Conservation (phyloP, 2,888 invertebrate species). For the Thysanoteuthis rhombus region DNA sequence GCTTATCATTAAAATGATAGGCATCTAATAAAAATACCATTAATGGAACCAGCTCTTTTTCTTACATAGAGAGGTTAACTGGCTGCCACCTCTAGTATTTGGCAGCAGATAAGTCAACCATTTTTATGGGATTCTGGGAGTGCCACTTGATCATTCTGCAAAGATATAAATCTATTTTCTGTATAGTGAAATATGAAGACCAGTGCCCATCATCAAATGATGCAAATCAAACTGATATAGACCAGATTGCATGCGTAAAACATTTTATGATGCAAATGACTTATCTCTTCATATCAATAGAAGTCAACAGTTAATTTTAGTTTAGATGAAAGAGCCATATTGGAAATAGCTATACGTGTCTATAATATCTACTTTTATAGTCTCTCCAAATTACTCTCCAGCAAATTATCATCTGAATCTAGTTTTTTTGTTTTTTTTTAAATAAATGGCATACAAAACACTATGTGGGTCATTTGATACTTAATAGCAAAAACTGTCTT, state of each 20-base stretch:
- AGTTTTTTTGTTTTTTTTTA: too few species aligned
- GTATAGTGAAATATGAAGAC: background rate
- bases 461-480: too few species aligned
- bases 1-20: background rate
- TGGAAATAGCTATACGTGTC: background rate
- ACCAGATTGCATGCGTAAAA: background rate
- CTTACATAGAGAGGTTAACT: background rate
- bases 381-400: too few species aligned
- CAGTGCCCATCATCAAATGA: background rate
- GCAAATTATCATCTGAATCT: too few species aligned
- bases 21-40: background rate
- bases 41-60: background rate
- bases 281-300: background rate
- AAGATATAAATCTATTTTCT: background rate
- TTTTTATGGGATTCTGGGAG: background rate
- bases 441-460: too few species aligned
- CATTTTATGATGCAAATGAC: background rate
- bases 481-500: too few species aligned
- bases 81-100: background rate
- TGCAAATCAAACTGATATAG: background rate
- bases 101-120: background rate
- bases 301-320: background rate
- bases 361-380: background rate
- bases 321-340: background rate
- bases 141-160: background rate